Evolutionary conservation across 1,140 invertebrate genomes (phyloP), one percentile per base, ranked within the genome.

Genomic region (Scaptomyza pallida): DNA sequence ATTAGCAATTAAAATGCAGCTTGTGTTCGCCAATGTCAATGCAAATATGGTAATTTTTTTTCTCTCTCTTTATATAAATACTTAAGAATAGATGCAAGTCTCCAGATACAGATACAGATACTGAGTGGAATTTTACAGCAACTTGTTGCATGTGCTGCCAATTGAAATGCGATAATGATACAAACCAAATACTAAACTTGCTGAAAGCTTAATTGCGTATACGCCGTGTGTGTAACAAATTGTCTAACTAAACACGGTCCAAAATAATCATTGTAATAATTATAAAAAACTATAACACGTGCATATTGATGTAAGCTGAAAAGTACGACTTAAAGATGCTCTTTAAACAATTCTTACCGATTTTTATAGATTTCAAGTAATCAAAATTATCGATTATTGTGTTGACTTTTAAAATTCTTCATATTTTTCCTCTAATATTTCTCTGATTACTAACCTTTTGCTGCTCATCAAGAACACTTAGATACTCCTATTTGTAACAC

Each of bases 221-320:
- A 88, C 81, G 81, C 62, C 70, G 60, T 37, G 82, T 86, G 65
- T 86, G 65, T 78, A 71, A 81, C 64, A 57, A 68, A 77, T 30
- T 41, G 17, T 8, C 16, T 56, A 64, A 16, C 19, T 54, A 56
- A 56, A 56, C 21, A 65, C 21, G n/a, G 12, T 3, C 12, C 15
- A 44, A 9, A 12, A 30, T 1, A 17, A 26, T 10, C 3, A 23
- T 23, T 5, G 6, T 4, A 26, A 5, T 30, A 30, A 30, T 30
- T 8, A 30, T 9, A 37, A 23, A 17, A 19, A 23, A 13, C 10
- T 1, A 30, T 30, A 9, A 30, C 6, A 30, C 5, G 1, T 9
- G 26, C 26, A 30, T 9, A 40, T 35, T 21, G 8, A n/a, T n/a
- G 2, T 35, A 12, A 4, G 3, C 33, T n/a, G n/a, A 12, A 12